Evolutionary conservation across 2,888 invertebrate genomes (phyloP).

Genomic region (Mayetiola destructor): DNA sequence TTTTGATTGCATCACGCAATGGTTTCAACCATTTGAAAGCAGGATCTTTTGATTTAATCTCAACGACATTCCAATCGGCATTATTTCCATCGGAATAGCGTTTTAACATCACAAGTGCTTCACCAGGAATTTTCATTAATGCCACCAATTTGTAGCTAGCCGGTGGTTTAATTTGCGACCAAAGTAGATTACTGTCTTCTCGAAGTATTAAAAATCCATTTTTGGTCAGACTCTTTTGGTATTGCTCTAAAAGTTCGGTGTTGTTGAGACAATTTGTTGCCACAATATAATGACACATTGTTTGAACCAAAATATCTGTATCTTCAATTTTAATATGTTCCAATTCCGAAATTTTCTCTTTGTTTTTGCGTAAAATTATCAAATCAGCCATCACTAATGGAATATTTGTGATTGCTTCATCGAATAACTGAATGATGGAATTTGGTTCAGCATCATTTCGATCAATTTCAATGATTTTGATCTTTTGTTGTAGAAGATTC

Average conservation of each 20-base stretch:
- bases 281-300: conserved; percentile 30
- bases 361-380: conserved; percentile 37
- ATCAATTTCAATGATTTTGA: conserved; percentile 45
- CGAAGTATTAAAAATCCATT: conserved; percentile 47
- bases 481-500: conserved; percentile 47
- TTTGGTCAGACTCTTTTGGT: conserved; percentile 38
- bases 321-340: conserved; percentile 43
- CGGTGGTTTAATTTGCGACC: conserved; percentile 26
- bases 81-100: conserved; percentile 21
- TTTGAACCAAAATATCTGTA: conserved; percentile 38
- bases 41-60: conserved; percentile 25
- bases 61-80: conserved; percentile 22
- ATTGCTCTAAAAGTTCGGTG: conserved; percentile 33
- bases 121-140: conserved; percentile 26
- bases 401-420: conserved; percentile 47
- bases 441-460: conserved; percentile 36
- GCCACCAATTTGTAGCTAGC: conserved; percentile 25
- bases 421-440: conserved; percentile 40
- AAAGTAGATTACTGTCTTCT: conserved; percentile 40
- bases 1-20: conserved; percentile 25
- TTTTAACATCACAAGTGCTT: conserved; percentile 28
- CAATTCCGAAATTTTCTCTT: conserved; percentile 20
- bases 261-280: conserved; percentile 23
- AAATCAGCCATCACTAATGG: conserved; percentile 56
- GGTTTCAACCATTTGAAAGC: conserved; percentile 28